Evolutionary conservation across 1,140 invertebrate genomes (phyloP), one percentile per base, ranked within the genome.

Genomic region (Habropoda laboriosa): DNA sequence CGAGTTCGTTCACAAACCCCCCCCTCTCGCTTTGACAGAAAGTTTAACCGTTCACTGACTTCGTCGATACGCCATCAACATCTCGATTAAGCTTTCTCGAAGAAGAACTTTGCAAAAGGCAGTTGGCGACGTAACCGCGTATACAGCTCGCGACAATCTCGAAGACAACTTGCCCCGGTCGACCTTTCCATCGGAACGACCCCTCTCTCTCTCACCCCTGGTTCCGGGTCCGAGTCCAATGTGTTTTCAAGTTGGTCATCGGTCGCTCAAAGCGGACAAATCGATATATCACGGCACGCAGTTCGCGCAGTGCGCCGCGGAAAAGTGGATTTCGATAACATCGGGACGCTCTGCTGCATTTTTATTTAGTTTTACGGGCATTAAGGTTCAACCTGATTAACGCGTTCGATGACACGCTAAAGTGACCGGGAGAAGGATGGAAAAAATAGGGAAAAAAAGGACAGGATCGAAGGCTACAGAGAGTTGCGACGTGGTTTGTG

Each of bases 281-380:
- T 86, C 84, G 83, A 85, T 86, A 86, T 85, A 86, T 86, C 79
- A 75, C 83, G 55, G 70, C 82, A 51, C 83, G 83, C 83, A 72
- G 82, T 73, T 38, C 66, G 77, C 85, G 79, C 79, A 79, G 58
- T 73, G 81, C 81, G 79, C 73, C 80, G 79, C 76, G 73, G 86
- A 60, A 89, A 89, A 89, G 83, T 89, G 85, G 85, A 90, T 90
- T 88, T 89, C 86, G 86, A 89, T 90, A 90, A 89, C 87, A 82
- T 82, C 71, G 83, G 88, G 82, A 89, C 85, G 89, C 80, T 86
- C 87, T 86, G 87, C 88, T 87, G 86, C 84, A 82, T 89, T 87
- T 88, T 89, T 86, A 88, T 89, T 90, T 86, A 86, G 79, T 89
- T 90, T 88, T 83, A 84, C 82, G 83, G 86, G 84, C 86, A 89